Conservation (phyloP, 2,113 vertebrate genomes). For the Platycercus adscitus region DNA sequence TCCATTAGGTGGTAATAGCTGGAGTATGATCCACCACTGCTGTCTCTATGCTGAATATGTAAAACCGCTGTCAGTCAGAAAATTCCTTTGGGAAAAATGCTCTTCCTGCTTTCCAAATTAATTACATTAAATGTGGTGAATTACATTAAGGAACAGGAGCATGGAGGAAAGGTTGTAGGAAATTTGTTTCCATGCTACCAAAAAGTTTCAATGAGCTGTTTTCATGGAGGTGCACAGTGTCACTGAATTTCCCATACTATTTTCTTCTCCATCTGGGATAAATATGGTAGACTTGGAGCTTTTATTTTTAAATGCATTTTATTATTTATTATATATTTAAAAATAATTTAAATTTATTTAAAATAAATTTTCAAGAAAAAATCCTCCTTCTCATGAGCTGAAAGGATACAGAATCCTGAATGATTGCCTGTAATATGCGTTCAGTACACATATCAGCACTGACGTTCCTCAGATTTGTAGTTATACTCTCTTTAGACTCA, state of each 20-base stretch:
- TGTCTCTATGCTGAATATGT: conserved; percentile 16
- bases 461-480: background rate
- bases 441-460: background rate
- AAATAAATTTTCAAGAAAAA: background rate
- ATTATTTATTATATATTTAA: too few relatives aligned
- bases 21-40: background rate
- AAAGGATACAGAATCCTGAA: background rate
- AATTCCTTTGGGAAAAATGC: conserved; percentile 25
- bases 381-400: background rate
- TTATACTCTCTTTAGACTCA: background rate
- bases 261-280: background rate
- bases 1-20: conserved; percentile 32
- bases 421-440: background rate
- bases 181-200: background rate
- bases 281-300: background rate
- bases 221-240: background rate
- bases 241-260: background rate
- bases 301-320: background rate
- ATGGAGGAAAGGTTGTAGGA: background rate
- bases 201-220: background rate
- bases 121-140: conserved; percentile 13
- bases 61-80: conserved; percentile 32
- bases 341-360: too few relatives aligned
- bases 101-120: conserved; percentile 45
- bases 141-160: conserved; percentile 17